These are phyloP conservation scores for Hippoglossus stenolepis DNA, from an alignment of 2,113 vertebrate species.

Conservation along the genomic window DNA sequence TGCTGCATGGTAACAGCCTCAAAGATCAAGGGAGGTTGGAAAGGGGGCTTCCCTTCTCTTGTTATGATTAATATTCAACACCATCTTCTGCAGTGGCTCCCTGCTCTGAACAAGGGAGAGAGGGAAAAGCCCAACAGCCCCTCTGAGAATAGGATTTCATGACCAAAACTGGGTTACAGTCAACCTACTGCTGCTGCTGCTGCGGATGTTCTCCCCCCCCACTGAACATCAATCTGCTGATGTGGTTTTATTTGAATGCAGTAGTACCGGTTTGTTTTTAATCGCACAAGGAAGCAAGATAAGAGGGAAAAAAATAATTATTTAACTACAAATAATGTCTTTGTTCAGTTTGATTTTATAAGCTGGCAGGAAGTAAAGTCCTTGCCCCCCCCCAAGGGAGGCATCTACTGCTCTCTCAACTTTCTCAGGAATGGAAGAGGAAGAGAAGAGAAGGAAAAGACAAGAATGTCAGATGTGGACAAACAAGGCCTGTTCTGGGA, in stretches of 20 bases:
- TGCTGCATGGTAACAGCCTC: constrained; percentile 28
- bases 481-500: constrained; percentile 60
- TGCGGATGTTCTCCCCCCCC: constrained; percentile 19
- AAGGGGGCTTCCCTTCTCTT: constrained; percentile 40
- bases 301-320: constrained; percentile 10
- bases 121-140: constrained; percentile 40
- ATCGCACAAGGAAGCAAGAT: constrained; percentile 21
- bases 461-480: constrained; percentile 48
- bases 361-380: constrained; percentile 50
- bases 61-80: constrained; percentile 62
- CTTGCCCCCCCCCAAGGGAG: constrained; percentile 20
- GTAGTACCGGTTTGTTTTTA: constrained; percentile 3
- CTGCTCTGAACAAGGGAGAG: constrained; percentile 19
- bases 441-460: constrained; percentile 10
- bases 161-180: constrained; percentile 45
- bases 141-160: constrained; percentile 34
- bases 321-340: constrained; percentile 46
- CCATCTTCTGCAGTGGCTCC: constrained; percentile 46
- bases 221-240: constrained; percentile 28
- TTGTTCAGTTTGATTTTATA: constrained; percentile 55
- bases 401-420: constrained; percentile 36
- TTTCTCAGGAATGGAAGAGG: constrained; percentile 43
- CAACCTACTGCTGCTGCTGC: constrained; percentile 25
- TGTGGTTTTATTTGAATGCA: constrained; percentile 33
- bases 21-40: constrained; percentile 15